Evolutionary conservation across 2,888 invertebrate genomes (phyloP).

Genomic region (Brenthis ino): DNA sequence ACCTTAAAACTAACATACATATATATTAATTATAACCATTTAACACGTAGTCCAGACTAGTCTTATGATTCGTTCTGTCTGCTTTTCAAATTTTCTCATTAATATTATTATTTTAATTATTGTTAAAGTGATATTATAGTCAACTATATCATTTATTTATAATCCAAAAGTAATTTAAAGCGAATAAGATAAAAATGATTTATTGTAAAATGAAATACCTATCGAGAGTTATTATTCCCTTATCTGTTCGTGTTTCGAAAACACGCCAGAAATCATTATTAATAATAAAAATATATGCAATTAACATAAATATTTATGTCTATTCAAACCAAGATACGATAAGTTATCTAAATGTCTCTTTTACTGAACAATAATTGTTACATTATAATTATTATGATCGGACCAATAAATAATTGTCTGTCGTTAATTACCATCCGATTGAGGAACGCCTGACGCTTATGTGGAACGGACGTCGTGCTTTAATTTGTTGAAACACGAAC

Average conservation of each 20-base stretch:
- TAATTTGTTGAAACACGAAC: constrained; percentile 19
- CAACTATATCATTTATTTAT: constrained; percentile 15
- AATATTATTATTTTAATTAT: background rate
- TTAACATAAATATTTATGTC: constrained; percentile 34
- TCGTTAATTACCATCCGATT: constrained; percentile 70
- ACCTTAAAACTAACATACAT: too few relatives aligned
- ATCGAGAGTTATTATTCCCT: constrained; percentile 23
- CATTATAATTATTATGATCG: constrained; percentile 75
- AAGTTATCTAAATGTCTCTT: constrained; percentile 68
- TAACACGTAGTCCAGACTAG: too few relatives aligned
- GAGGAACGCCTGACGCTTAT: constrained; percentile 45
- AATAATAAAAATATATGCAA: constrained; percentile 34
- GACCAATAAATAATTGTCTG: constrained; percentile 67
- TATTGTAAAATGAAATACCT: constrained; percentile 23
- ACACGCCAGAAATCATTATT: constrained; percentile 27
- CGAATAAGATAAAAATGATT: constrained; percentile 24
- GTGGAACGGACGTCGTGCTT: constrained; percentile 29
- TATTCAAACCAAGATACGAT: constrained; percentile 34
- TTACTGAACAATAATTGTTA: constrained; percentile 76
- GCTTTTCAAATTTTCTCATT: background rate
- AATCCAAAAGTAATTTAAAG: constrained; percentile 10
- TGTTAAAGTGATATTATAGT: constrained; percentile 23
- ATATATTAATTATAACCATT: too few relatives aligned
- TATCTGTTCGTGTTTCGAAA: constrained; percentile 32
- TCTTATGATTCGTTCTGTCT: background rate